Conservation (phyloP, 2,888 invertebrate genomes). For the Melikaiella ostensackeni region DNA sequence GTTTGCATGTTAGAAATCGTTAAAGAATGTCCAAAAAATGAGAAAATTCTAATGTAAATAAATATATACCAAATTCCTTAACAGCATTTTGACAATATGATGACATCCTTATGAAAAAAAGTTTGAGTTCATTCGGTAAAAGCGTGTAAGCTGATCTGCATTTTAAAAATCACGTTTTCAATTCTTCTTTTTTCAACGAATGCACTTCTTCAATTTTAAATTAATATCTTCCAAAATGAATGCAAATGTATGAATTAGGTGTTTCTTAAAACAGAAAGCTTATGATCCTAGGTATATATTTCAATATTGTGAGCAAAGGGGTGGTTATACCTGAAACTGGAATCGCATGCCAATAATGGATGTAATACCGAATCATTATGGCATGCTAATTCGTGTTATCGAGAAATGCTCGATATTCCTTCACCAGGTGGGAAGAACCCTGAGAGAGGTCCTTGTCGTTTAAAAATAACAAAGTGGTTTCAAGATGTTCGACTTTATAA, state of each 20-base stretch:
- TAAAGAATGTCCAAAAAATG: too few species aligned
- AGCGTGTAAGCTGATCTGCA: too few species aligned
- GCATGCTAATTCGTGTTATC: slow-evolving; percentile 35
- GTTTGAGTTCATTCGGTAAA: too few species aligned
- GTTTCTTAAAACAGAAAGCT: slow-evolving; percentile 9
- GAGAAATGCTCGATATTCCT: slow-evolving; percentile 22
- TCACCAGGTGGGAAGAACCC: slow-evolving; percentile 29
- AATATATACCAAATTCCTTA: too few species aligned
- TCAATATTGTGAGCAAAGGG: slow-evolving; percentile 6
- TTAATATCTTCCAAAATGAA: too few species aligned
- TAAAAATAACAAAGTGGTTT: slow-evolving; percentile 15
- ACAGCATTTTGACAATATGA: too few species aligned
- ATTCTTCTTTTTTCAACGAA: neutral
- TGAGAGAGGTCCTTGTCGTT: neutral
- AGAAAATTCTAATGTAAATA: too few species aligned
- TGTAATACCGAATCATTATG: slow-evolving; percentile 21
- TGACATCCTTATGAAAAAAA: too few species aligned
- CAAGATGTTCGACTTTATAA: neutral
- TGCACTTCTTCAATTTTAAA: too few species aligned
- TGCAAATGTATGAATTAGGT: slow-evolving; percentile 16
- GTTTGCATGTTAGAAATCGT: too few species aligned
- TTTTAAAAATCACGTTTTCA: too few species aligned
- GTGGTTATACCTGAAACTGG: slow-evolving; percentile 18
- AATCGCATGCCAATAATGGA: slow-evolving; percentile 50
- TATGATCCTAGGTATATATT: slow-evolving; percentile 12